Conservation (phyloP, 2,113 vertebrate genomes). For the Felis catus region DNA sequence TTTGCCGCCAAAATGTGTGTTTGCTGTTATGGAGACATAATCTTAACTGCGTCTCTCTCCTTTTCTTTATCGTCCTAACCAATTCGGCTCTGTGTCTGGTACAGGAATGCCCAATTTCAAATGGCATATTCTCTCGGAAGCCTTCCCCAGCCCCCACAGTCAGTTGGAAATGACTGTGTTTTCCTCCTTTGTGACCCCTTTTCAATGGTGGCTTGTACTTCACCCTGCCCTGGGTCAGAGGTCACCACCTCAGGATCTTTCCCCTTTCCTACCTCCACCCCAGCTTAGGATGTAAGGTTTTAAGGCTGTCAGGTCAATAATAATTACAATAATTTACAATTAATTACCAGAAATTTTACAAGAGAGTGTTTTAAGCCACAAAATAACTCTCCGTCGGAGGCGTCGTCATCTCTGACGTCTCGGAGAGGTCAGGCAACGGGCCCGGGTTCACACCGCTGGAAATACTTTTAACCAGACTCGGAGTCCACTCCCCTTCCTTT, state of each 20-base stretch:
- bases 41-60: constrained; percentile 28
- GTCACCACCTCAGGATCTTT: not conserved
- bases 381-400: not conserved
- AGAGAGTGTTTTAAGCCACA: not conserved
- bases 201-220: not conserved
- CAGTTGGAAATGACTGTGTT: not conserved
- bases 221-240: not conserved
- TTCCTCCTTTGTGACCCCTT: not conserved
- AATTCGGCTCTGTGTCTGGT: constrained; percentile 31
- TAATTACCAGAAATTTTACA: not conserved
- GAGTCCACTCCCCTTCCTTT: not conserved
- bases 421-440: not conserved
- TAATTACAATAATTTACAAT: not conserved
- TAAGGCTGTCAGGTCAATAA: not conserved
- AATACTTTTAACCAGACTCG: not conserved
- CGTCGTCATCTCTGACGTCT: not conserved
- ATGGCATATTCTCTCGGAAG: not conserved
- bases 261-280: not conserved
- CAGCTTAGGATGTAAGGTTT: constrained; percentile 9
- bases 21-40: constrained; percentile 56
- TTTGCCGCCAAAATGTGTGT: constrained; percentile 53
- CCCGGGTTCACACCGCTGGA: not conserved
- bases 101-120: constrained; percentile 13
- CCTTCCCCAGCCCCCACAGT: not conserved
- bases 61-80: constrained; percentile 55